Evolutionary conservation across 1,140 invertebrate genomes (phyloP), one percentile per base, ranked within the genome.

Genomic region (Drosophila rhopaloa): DNA sequence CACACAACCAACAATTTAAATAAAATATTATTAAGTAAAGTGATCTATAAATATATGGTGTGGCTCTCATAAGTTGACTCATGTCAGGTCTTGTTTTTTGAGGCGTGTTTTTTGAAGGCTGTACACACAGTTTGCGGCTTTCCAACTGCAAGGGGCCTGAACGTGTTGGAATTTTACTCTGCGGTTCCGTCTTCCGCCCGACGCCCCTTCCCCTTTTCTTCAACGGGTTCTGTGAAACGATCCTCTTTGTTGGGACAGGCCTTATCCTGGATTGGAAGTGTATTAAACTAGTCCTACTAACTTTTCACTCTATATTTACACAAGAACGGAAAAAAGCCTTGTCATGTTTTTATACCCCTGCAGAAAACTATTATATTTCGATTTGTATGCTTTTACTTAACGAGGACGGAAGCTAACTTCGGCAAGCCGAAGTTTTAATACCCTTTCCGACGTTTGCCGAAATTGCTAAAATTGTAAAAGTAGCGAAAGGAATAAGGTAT

Each of bases 11-110:
- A 66, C 61, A 59, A 68, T 80, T 65, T 57, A 75, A 61, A 57
- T 58, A 66, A 79, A 71, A 59, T 72, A 72, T 59, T 53, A 58
- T 41, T 57, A 72, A 75, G 44, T 51, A 72, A 61, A 58, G 67
- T 76, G 70, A 82, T 63, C 82, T 82, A 86, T 63, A 86, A 82
- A 86, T 88, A 85, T 65, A 56, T 56, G 11, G 43, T 16, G 43
- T 43, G 16, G 8, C 43, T 46, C 55, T 19, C 24, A 19, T 35
- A 16, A 70, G 53, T 47, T 79, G 83, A 85, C 41, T 81, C 82
- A 86, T 59, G 46, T 10, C 19, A 27, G 40, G 55, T 68, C 48
- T 68, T 47, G 58, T 67, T 67, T 67, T 44, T 67, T 7, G 50
- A 70, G 82, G 82, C 59, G 83, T 88, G 82, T 62, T 79, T 61